These are phyloP conservation scores for Mallotus villosus DNA, from an alignment of 2,797 vertebrate genomes.

Conservation along the genomic window DNA sequence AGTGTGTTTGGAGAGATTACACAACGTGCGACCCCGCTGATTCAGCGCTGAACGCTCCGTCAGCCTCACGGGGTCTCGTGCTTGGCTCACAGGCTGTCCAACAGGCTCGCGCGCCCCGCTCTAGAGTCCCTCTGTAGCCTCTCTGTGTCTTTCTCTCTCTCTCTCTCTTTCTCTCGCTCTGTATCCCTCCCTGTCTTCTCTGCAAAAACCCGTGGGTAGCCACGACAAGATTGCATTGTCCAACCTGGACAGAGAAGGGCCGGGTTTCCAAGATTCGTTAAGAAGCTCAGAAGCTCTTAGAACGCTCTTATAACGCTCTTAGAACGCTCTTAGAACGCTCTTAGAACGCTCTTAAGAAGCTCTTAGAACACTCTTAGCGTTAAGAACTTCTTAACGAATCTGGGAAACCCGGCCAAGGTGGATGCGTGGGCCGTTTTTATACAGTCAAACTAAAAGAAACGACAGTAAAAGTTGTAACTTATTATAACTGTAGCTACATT, in stretches of 20 bases:
- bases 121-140: conserved; percentile 28
- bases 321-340: too few species aligned
- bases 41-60: conserved; percentile 64
- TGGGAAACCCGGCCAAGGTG: too few species aligned
- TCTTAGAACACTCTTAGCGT: too few species aligned
- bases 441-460: conserved; percentile 66
- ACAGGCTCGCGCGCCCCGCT: conserved; percentile 27
- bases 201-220: conserved; percentile 57
- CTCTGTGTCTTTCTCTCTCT: not conserved
- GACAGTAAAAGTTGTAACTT: conserved; percentile 44
- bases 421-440: conserved; percentile 69
- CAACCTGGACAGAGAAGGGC: conserved; percentile 50
- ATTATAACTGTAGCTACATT: too few species aligned
- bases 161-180: not conserved
- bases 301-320: too few species aligned
- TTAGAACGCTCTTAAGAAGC: too few species aligned
- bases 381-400: too few species aligned
- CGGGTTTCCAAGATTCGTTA: too few species aligned
- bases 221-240: conserved; percentile 70
- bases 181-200: not conserved
- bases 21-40: conserved; percentile 67
- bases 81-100: conserved; percentile 40
- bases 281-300: too few species aligned
- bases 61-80: conserved; percentile 62
- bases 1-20: conserved; percentile 56